These are phyloP conservation scores for Tenthredo livida DNA, from an alignment of 2,888 invertebrate genomes.

Conservation along the genomic window DNA sequence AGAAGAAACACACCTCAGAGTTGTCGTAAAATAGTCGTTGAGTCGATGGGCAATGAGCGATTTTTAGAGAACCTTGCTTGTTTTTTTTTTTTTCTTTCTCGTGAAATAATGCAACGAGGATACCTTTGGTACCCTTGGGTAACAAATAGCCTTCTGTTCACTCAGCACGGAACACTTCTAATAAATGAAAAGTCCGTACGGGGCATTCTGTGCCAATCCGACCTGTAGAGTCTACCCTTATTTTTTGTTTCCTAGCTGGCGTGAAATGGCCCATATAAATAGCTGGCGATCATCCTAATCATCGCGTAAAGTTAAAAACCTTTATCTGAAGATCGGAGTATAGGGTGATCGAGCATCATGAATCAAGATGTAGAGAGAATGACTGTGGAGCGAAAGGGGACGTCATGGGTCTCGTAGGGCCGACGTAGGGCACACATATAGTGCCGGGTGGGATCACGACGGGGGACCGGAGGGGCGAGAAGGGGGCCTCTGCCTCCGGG, in stretches of 20 bases:
- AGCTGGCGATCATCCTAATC: not conserved
- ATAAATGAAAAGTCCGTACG: not conserved
- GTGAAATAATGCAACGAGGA: not conserved
- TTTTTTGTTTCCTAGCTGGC: not conserved
- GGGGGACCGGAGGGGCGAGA: not conserved
- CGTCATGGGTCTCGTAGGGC: not conserved
- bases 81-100: not conserved
- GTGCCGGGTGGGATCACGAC: not conserved
- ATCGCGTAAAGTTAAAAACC: not conserved
- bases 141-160: not conserved
- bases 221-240: not conserved
- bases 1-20: not conserved
- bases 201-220: not conserved
- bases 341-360: not conserved
- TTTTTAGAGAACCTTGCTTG: not conserved
- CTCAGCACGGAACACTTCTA: not conserved
- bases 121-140: not conserved
- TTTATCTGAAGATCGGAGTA: not conserved
- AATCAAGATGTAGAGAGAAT: not conserved
- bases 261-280: not conserved
- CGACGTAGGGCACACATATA: not conserved
- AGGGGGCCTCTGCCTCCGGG: constrained; percentile 43
- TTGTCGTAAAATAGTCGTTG: not conserved
- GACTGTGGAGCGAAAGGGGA: not conserved
- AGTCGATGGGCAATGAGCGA: not conserved